Base-by-base conservation (phyloP, 2,797 vertebrate species). In the Periparus ater region DNA sequence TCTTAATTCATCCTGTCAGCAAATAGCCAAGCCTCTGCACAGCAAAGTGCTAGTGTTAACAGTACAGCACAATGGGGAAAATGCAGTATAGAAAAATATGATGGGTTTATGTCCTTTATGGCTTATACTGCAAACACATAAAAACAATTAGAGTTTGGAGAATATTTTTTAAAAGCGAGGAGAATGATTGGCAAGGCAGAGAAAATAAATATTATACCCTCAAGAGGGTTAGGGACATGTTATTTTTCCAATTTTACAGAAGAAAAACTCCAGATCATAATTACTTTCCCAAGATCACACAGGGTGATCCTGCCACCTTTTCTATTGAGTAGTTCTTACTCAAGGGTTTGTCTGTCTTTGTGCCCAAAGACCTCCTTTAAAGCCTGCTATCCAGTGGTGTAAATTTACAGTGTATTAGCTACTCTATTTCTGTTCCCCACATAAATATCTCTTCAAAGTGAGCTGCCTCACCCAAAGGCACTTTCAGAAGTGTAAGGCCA, bases 101-200 rank as follows among this genome's bases (percentile, higher is more conserved):
- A 88, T 93, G 83, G 76, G 1, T 96, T 96, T 93, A 89, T 92
- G 60, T 94, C 82, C 90, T 96, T 93, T 96, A 84, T 95, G 85
- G 88, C 80, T 86, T 76, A 71, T 47, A 71, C 84, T 91, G 91
- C 86, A 85, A 95, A 93, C 88, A 86, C 93, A 95, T 95, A 95
- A 87, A 96, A 95, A 55, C 93, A 95, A 94, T 95, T 89, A 95
- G 93, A 50, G 71, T 91, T 94, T 82, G 80, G 93, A 96, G 93
- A 75, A 63, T 91, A 67, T 91, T 86, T 94, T 95, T 94, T 91
- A 60, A 93, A 95, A 92, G 83, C 80, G 36, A 91, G 79, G 23
- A 71, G 66, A 91, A 79, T 91, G 80, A 94, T 92, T 93, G 96
- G 55, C 90, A 95, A 76, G 77, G 51, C 85, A 93, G 74, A 79